Base-by-base conservation (phyloP, 2,888 invertebrate genomes). In the Endotricha flammealis region DNA sequence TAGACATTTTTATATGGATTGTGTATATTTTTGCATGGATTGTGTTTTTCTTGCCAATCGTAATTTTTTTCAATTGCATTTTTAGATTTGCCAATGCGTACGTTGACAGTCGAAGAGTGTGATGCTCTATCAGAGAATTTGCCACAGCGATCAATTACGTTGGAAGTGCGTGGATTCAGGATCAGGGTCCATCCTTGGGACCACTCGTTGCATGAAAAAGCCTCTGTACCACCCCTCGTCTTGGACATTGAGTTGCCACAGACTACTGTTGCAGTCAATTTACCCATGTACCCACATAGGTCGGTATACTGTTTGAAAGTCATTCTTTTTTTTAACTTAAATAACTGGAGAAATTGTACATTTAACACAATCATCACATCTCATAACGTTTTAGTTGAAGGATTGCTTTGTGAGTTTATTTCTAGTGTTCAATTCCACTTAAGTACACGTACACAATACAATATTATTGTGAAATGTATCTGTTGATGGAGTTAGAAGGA, bases 221-320 rank as follows among this genome's bases (percentile, higher is more conserved):
- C 64, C 0, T 1, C 34, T 0, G 41, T 38, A 1, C 30, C 62
- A 0, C 48, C 53, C 0, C 34, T 77, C 0, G 32, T 61, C 6
- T 38, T 82, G 0, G 64, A 69, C 22, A 0, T 79, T 0, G 57
- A 67, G 0, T 3, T 75, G 5, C 70, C 77, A 0, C 50, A 58
- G 3, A 53, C 50, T 0, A 39, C 39, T 0, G 22, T 66, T 0
- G 27, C 47, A 0, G 6, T 74, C 14, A 64, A 55, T 3, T 52
- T 54, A 1, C 82, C 85, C 0, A 42, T 85, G 3, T 85, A 85
- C 25, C 70, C 81, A 0, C 63, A 74, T 24, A 70, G 85, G 85
- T 81, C n/a, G n/a, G n/a, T n/a, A 13, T 28, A 8, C 11, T 14
- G n/a, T 12, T 6, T 25, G 2, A 16, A 12, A n/a, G n/a, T n/a